phyloP scores from a whole-genome alignment of 2,113 vertebrate genomes.

The Antechinus flavipes region DNA sequence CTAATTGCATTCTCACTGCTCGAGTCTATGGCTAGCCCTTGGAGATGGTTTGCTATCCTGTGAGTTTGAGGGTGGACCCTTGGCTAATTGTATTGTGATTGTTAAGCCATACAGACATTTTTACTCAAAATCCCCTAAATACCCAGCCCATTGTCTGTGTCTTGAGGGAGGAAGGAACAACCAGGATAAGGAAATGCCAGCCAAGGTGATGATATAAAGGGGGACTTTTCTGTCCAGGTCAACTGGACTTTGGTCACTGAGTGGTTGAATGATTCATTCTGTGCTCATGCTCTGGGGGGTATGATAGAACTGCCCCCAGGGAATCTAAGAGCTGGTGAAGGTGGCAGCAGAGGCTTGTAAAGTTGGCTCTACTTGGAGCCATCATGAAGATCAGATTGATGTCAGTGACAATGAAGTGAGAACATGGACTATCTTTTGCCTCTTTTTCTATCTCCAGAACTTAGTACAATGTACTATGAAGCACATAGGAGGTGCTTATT shows the following conservation, averaged over 20 bases:
- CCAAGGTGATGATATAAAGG: background rate
- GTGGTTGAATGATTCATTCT: background rate
- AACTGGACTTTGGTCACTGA: background rate
- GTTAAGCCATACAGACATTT: too few species aligned
- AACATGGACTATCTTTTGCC: background rate
- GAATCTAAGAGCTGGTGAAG: background rate
- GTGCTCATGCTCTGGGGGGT: background rate
- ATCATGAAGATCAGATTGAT: too few species aligned
- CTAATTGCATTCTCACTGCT: too few species aligned
- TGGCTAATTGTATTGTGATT: background rate
- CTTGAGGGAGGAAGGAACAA: background rate
- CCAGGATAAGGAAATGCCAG: background rate
- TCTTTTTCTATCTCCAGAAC: background rate
- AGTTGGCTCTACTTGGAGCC: background rate
- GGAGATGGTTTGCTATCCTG: background rate
- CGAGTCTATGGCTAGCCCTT: background rate
- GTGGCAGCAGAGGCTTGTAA: background rate
- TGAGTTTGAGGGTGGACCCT: background rate
- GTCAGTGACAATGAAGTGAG: background rate
- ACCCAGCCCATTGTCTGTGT: background rate
- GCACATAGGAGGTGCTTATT: background rate
- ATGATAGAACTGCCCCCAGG: too few species aligned
- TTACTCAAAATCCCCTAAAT: too few species aligned
- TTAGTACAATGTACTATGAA: background rate
- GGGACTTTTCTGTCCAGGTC: too few species aligned